Evolutionary conservation across 2,888 invertebrate genomes (phyloP).

Genomic region (Incurvaria masculella): DNA sequence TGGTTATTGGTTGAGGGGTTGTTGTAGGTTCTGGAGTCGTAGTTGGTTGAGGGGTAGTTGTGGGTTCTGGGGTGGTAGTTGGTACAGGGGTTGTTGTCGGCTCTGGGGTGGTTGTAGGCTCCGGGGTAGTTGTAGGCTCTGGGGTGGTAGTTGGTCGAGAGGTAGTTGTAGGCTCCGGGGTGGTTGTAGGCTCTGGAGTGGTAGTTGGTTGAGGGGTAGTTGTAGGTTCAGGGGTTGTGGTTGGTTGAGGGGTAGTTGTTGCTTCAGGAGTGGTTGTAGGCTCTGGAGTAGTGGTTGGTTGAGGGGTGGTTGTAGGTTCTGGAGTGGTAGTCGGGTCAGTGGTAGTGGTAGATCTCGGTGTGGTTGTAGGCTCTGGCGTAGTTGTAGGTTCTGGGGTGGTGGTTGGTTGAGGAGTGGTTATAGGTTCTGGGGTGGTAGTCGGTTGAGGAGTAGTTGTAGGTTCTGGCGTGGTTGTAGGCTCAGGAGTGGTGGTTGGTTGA

Average conservation of each 20-base stretch:
- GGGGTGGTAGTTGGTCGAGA: slow-evolving; percentile 13
- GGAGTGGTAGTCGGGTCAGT: slow-evolving; percentile 4
- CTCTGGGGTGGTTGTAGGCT: slow-evolving; percentile 9
- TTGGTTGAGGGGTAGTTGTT: not conserved
- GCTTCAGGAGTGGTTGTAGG: slow-evolving; percentile 1
- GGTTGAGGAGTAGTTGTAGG: too few relatives aligned
- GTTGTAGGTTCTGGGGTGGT: slow-evolving; percentile 14
- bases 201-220: too few relatives aligned
- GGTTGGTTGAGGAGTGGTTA: slow-evolving; percentile 11
- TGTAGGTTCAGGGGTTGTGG: too few relatives aligned
- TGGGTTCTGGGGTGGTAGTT: slow-evolving; percentile 9
- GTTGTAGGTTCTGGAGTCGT: not conserved
- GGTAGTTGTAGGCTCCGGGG: slow-evolving; percentile 12
- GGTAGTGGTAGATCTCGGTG: slow-evolving; percentile 11
- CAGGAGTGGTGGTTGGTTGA: too few relatives aligned
- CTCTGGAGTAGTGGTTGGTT: slow-evolving; percentile 9
- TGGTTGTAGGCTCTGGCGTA: slow-evolving; percentile 11
- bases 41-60: slow-evolving; percentile 7
- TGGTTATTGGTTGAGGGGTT: not conserved
- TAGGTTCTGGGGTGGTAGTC: slow-evolving; percentile 22
- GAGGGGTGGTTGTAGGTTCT: slow-evolving; percentile 8
- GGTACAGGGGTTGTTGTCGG: slow-evolving; percentile 6
- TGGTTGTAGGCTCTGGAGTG: not conserved
- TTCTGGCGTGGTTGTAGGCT: too few relatives aligned
- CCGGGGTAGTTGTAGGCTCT: slow-evolving; percentile 11